Evolutionary conservation across 2,113 vertebrate species (phyloP).

Genomic region (Megatriorchis doriae): DNA sequence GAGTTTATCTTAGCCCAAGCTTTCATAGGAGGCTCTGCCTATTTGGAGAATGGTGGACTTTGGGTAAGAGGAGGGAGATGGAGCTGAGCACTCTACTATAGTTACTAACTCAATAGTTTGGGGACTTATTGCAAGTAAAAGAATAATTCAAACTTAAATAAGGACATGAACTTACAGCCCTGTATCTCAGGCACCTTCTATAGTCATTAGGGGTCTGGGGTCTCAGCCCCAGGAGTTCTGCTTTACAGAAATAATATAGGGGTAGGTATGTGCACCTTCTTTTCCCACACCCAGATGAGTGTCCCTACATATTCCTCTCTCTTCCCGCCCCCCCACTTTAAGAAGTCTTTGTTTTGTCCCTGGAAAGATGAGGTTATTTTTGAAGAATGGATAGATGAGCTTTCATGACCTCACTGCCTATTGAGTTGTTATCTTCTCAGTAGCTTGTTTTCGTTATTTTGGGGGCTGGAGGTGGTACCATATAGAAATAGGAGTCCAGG

Average conservation of each 20-base stretch:
- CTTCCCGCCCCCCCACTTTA: neutral
- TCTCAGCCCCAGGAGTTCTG: neutral
- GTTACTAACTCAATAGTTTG: neutral
- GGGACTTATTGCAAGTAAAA: neutral
- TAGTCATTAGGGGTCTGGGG: neutral
- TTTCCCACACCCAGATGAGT: neutral
- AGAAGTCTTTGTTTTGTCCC: neutral
- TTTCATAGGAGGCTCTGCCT: neutral
- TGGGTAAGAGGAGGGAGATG: neutral
- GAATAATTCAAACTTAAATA: neutral
- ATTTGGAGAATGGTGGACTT: neutral
- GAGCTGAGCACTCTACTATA: neutral
- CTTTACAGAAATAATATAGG: neutral
- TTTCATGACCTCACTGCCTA: neutral
- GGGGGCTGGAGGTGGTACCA: neutral
- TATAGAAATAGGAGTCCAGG: neutral
- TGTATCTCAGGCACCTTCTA: neutral
- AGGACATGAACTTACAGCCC: neutral
- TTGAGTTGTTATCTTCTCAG: neutral
- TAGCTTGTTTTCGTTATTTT: neutral
- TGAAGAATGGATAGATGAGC: neutral
- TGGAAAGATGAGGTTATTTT: neutral
- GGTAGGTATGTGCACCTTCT: neutral
- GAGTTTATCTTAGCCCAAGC: neutral
- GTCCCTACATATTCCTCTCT: neutral